Evolutionary conservation across 2,888 invertebrate species (phyloP), one percentile per base, ranked within the genome.

Genomic region (Leptinotarsa tumamoca): DNA sequence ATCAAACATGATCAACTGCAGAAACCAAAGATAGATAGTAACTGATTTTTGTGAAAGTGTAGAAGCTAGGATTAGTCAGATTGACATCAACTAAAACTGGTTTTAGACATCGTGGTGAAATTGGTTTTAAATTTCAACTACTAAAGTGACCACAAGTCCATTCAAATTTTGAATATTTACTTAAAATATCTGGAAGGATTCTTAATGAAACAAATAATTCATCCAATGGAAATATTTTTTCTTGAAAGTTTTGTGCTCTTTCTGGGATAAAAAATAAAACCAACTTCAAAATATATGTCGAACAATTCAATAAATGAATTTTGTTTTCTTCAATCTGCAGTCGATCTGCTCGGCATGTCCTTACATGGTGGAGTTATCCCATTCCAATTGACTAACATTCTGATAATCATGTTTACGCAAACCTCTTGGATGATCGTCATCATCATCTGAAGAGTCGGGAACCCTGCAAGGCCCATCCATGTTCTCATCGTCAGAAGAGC

Each of bases 281-380:
- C 43, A 43, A 43, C 43, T 43, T 43, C 43, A 18, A 54, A 10
- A 18, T 4, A 54, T 54, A 54, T 18, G 54, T 54, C 54, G 3
- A 54, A 4, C 17, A 21, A 67, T 67, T 67, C 21, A 51, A 27
- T 56, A 56, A 15, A 27, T 67, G 18, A n/a, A 17, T 67, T 51
- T 33, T 14, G 10, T 10, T 70, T 18, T 7, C 58, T 49, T 23
- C 17, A 50, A 58, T 54, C 70, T 70, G 70, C 70, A 70, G 56
- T 70, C 49, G 27, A 58, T 61, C 43, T 18, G 58, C 23, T 58
- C 51, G 43, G 27, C 51, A 52, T 63, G 66, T 61, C 72, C 71
- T 78, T 93, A 94, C 93, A 94, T 94, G 84, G 93, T 94, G 89
- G 93, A 93, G 90, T 94, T 93, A 89, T 94, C 94, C 94, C 94